phyloP scores from a whole-genome alignment of 2,113 vertebrate species.

The Platysteira castanea region DNA sequence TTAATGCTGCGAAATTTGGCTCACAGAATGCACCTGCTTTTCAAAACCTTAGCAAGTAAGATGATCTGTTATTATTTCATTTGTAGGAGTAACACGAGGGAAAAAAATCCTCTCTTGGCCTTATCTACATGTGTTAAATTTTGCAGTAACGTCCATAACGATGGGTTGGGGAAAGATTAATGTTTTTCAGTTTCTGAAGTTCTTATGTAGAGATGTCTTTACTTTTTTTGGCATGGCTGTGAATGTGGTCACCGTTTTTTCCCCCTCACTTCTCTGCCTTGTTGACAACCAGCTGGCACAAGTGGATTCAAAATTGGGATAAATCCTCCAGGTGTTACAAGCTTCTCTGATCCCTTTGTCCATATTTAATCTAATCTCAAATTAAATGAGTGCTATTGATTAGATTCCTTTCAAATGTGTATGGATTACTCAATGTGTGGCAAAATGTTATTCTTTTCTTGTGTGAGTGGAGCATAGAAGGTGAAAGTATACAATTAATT shows the following conservation, averaged over 20 bases:
- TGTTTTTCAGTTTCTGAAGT: constrained; percentile 66
- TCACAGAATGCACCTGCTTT: constrained; percentile 26
- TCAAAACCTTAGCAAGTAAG: constrained; percentile 19
- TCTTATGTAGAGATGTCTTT: background rate
- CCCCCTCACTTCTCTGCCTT: background rate
- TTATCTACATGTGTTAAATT: constrained; percentile 64
- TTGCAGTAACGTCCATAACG: constrained; percentile 54
- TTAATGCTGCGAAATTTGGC: constrained; percentile 56
- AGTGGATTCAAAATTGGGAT: background rate
- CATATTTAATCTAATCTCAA: constrained; percentile 69
- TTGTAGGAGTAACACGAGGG: constrained; percentile 40
- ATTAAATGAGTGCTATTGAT: constrained; percentile 75
- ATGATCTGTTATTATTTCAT: constrained; percentile 49
- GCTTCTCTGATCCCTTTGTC: constrained; percentile 51
- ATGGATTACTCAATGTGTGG: constrained; percentile 40
- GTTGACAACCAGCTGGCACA: constrained; percentile 31
- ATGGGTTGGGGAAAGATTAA: constrained; percentile 58
- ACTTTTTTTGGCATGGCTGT: background rate
- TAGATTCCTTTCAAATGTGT: constrained; percentile 64
- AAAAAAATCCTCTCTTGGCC: background rate
- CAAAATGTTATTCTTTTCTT: constrained; percentile 67
- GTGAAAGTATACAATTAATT: constrained; percentile 79
- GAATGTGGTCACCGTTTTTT: background rate
- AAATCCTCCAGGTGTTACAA: constrained; percentile 33
- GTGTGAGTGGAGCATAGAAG: constrained; percentile 61